Percentiles rank a stretch among this genome's conserved stretches.
Evolutionary conservation across 2,888 invertebrate genomes (phyloP).

Genomic region (Orthosia gothica): DNA sequence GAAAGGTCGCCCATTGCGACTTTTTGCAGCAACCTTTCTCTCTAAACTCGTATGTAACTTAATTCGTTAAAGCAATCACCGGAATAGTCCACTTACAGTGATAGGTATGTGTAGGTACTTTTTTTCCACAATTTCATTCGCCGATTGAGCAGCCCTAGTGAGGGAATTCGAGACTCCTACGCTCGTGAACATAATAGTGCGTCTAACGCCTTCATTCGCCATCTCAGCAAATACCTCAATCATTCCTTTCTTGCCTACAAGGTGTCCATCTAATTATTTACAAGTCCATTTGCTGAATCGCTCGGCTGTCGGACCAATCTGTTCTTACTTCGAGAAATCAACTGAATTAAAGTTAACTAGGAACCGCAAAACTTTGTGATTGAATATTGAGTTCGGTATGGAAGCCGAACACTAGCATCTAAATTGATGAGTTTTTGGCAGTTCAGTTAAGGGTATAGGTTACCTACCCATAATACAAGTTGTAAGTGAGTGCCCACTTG

Average conservation of each 20-base stretch:
- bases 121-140: background rate
- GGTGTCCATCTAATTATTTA: conserved; percentile 22
- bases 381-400: too few relatives aligned
- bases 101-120: background rate
- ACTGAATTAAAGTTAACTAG: conserved; percentile 2
- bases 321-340: conserved; percentile 6
- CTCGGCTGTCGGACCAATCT: background rate
- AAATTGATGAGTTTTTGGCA: too few relatives aligned
- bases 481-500: conserved; percentile 1
- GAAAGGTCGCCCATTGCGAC: background rate
- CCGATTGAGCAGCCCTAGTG: background rate
- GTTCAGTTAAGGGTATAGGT: conserved; percentile 18
- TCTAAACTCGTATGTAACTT: background rate
- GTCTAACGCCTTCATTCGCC: background rate
- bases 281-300: conserved; percentile 7
- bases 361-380: too few relatives aligned
- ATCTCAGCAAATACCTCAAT: conserved; percentile 12
- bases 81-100: background rate
- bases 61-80: background rate
- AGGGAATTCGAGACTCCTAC: background rate
- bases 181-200: conserved; percentile 6
- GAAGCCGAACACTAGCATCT: too few relatives aligned
- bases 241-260: conserved; percentile 11
- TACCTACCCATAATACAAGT: conserved; percentile 2
- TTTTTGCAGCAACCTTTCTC: background rate